Conservation (phyloP, 2,888 invertebrate species). For the Drosophila colorata region DNA sequence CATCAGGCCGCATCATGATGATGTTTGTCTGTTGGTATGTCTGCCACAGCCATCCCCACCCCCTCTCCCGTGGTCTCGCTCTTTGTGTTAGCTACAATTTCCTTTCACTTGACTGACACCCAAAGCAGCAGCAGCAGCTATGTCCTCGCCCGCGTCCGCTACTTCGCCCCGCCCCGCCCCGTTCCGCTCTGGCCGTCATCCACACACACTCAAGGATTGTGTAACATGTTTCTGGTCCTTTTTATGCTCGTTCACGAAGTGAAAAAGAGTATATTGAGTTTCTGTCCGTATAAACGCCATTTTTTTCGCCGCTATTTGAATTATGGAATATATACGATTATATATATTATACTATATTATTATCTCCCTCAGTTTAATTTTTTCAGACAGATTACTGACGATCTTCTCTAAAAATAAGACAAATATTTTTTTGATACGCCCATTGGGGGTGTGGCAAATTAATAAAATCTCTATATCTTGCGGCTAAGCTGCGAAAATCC, state of each 20-base stretch:
- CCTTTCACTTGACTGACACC: constrained; percentile 80
- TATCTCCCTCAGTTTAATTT: no score
- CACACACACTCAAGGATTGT: constrained; percentile 71
- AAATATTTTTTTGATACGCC: no score
- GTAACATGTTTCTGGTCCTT: constrained; percentile 71
- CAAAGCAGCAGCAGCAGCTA: constrained; percentile 58
- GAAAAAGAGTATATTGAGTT: no score
- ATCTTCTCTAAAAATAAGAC: no score
- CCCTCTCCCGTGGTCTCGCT: neutral
- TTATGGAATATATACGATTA: no score
- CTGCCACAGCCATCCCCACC: constrained; percentile 45
- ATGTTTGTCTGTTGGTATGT: constrained; percentile 77
- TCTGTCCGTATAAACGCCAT: no score
- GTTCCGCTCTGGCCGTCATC: neutral
- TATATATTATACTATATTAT: no score
- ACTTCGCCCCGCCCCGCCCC: constrained; percentile 23
- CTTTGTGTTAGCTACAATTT: constrained; percentile 68
- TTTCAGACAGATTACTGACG: no score
- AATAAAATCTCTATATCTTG: no score
- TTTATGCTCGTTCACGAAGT: neutral
- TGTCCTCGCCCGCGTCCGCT: constrained; percentile 55
- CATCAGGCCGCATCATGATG: constrained; percentile 52
- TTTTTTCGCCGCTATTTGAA: no score
- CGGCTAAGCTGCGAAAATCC: no score
- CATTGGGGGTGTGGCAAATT: no score